These are phyloP conservation scores for Tursiops truncatus DNA, from an alignment of 2,113 vertebrate species.

Conservation along the genomic window DNA sequence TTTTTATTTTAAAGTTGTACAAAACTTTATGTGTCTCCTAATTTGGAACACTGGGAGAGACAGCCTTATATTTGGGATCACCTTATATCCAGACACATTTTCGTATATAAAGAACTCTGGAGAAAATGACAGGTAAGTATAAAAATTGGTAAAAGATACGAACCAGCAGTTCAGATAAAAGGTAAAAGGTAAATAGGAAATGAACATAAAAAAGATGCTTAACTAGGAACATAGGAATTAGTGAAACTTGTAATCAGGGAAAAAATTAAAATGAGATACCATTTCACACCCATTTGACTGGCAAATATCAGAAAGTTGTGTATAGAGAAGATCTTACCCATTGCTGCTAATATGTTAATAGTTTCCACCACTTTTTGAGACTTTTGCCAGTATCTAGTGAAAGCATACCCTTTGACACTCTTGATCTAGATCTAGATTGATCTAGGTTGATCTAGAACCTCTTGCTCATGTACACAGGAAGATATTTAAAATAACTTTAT, in stretches of 20 bases:
- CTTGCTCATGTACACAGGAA: background rate
- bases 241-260: background rate
- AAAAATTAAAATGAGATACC: background rate
- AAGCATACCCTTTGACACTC: background rate
- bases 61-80: background rate
- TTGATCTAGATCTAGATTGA: background rate
- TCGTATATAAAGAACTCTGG: background rate
- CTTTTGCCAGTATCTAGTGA: background rate
- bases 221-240: background rate
- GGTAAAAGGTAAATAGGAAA: background rate
- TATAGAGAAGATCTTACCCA: background rate
- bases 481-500: background rate
- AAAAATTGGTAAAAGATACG: background rate
- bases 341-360: background rate
- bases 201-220: background rate
- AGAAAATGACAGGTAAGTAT: background rate
- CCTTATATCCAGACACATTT: background rate
- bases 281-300: background rate
- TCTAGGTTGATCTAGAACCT: background rate
- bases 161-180: background rate
- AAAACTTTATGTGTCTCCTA: background rate
- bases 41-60: background rate
- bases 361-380: background rate
- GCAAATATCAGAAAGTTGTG: background rate
- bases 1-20: background rate